These are phyloP conservation scores for Erannis defoliaria DNA, from an alignment of 2,888 invertebrate species.

Conservation along the genomic window DNA sequence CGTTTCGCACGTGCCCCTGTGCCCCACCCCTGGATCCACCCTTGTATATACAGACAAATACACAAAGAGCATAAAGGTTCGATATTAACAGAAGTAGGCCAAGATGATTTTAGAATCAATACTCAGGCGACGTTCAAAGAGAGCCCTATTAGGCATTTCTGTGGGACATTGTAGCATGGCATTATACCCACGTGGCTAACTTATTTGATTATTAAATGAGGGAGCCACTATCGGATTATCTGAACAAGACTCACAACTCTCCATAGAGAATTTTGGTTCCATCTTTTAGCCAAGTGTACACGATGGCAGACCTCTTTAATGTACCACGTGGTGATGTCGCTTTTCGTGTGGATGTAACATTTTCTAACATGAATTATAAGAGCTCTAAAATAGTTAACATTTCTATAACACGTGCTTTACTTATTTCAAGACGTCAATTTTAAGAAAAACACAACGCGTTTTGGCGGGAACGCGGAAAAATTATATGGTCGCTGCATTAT, in stretches of 20 bases:
- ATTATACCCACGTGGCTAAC: not conserved
- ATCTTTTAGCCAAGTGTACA: not conserved
- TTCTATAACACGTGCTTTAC: too few species aligned
- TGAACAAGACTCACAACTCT: not conserved
- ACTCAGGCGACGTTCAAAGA: slow-evolving; percentile 38
- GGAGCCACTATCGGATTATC: not conserved
- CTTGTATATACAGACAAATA: slow-evolving; percentile 3
- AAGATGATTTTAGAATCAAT: slow-evolving; percentile 60
- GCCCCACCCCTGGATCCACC: not conserved
- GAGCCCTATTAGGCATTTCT: slow-evolving; percentile 16
- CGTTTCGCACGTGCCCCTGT: too few species aligned
- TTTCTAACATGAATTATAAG: too few species aligned
- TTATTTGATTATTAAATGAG: not conserved
- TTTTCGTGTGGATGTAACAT: too few species aligned
- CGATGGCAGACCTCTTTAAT: too few species aligned
- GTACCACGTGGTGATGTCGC: too few species aligned
- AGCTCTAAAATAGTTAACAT: too few species aligned
- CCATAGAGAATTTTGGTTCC: not conserved
- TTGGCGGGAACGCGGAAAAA: too few species aligned
- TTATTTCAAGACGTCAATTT: too few species aligned
- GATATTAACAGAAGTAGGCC: slow-evolving; percentile 49
- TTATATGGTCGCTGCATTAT: too few species aligned
- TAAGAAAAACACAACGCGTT: too few species aligned
- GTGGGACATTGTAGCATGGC: slow-evolving; percentile 1
- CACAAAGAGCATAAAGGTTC: slow-evolving; percentile 28